Evolutionary conservation across 2,113 vertebrate species (phyloP).

Genomic region (Psephotus haematonotus): DNA sequence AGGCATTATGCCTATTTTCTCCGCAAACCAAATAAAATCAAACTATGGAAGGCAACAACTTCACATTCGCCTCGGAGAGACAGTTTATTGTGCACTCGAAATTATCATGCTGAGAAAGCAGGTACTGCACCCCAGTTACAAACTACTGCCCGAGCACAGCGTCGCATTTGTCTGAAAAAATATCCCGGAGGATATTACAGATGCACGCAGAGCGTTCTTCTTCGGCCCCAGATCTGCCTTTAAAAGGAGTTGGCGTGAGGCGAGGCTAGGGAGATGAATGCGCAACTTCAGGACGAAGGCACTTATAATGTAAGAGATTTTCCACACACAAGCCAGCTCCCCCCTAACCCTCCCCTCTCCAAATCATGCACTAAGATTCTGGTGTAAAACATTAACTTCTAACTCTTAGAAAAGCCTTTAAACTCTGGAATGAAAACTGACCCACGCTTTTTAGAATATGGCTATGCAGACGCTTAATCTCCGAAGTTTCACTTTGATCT

Average conservation of each 20-base stretch:
- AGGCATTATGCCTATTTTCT: neutral
- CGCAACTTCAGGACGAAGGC: neutral
- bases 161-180: neutral
- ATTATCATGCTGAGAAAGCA: neutral
- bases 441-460: neutral
- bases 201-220: neutral
- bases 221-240: neutral
- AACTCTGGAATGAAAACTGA: neutral
- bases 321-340: neutral
- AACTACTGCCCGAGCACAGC: neutral
- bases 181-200: neutral
- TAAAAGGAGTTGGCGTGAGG: conserved; percentile 2
- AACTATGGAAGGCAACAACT: neutral
- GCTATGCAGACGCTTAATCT: conserved; percentile 41
- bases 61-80: neutral
- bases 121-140: neutral
- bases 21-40: neutral
- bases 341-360: neutral
- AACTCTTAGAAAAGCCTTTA: neutral
- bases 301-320: neutral
- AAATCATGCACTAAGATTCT: neutral
- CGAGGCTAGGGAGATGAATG: neutral
- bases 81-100: neutral
- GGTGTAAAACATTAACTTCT: conserved; percentile 66
- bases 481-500: conserved; percentile 74